Conservation (phyloP, 2,113 vertebrate species). For the Henicopernis longicauda region DNA sequence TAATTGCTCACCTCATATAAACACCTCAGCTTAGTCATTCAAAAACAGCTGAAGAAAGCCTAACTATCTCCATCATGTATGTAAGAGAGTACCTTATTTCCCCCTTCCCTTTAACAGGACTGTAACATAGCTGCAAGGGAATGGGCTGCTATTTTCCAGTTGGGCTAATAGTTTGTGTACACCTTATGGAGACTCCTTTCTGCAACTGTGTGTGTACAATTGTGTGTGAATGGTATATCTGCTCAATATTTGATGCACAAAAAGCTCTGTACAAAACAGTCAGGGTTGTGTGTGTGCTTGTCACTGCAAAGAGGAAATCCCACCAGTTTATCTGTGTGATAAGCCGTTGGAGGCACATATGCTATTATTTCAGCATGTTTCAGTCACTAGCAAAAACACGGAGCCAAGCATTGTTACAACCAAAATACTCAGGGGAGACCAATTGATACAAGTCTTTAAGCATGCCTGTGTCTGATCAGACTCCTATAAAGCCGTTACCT, state of each 20-base stretch:
- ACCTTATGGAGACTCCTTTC: not conserved
- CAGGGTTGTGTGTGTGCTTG: not conserved
- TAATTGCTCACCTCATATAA: not conserved
- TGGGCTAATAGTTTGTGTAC: not conserved
- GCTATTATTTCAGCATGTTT: not conserved
- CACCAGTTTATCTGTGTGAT: not conserved
- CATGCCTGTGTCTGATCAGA: not conserved
- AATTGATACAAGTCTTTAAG: not conserved
- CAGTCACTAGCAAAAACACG: not conserved
- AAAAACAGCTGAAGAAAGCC: not conserved
- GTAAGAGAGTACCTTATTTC: not conserved
- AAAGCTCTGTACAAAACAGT: not conserved
- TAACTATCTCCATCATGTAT: not conserved
- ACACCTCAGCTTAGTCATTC: not conserved
- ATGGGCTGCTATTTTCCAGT: not conserved
- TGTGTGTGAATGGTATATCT: not conserved
- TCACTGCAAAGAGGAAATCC: not conserved
- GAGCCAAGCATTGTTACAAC: not conserved
- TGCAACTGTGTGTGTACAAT: accelerated
- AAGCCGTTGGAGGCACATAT: not conserved
- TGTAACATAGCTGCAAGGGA: not conserved
- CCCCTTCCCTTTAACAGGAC: not conserved
- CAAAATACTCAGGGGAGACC: not conserved
- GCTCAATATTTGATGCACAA: not conserved
- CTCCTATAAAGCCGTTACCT: not conserved